Conservation (phyloP, 53 echinoderm and acorn worm species). For the Arbacia lixula region DNA sequence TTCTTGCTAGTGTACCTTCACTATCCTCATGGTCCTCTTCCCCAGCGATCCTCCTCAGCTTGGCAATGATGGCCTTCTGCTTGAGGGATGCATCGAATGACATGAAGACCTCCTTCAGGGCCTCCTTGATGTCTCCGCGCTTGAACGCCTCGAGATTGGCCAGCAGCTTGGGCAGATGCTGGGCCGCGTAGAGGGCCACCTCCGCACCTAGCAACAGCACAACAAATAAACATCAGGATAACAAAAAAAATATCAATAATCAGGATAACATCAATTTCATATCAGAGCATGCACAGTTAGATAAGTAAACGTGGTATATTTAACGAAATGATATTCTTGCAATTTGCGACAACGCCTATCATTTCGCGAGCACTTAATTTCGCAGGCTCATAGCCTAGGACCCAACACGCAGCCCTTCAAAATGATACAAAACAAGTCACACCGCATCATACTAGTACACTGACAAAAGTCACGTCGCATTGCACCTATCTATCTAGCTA, state of each 20-base stretch:
- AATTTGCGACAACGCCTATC: too few relatives aligned
- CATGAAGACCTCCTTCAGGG: conserved; percentile 82
- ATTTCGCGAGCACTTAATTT: too few relatives aligned
- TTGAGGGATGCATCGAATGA: conserved; percentile 80
- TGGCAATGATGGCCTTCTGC: conserved; percentile 68
- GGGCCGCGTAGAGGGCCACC: conserved; percentile 87
- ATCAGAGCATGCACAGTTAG: neutral
- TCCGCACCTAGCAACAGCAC: conserved; percentile 84
- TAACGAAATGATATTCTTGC: neutral
- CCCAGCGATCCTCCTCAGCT: conserved; percentile 84
- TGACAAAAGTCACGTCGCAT: too few relatives aligned
- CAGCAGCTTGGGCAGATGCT: conserved; percentile 84
- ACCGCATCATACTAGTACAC: too few relatives aligned
- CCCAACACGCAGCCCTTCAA: too few relatives aligned
- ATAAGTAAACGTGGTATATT: neutral
- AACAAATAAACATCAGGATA: neutral
- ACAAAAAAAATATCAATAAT: neutral
- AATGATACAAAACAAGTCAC: too few relatives aligned
- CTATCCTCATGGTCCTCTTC: conserved; percentile 57
- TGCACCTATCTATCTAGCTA: too few relatives aligned
- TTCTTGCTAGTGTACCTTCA: neutral
- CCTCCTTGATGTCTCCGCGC: conserved; percentile 69
- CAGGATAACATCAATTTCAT: too few relatives aligned
- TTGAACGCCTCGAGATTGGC: conserved; percentile 67
- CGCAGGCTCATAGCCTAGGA: too few relatives aligned